Evolutionary conservation across 2,113 vertebrate species (phyloP).

Genomic region (Ciconia maguari): DNA sequence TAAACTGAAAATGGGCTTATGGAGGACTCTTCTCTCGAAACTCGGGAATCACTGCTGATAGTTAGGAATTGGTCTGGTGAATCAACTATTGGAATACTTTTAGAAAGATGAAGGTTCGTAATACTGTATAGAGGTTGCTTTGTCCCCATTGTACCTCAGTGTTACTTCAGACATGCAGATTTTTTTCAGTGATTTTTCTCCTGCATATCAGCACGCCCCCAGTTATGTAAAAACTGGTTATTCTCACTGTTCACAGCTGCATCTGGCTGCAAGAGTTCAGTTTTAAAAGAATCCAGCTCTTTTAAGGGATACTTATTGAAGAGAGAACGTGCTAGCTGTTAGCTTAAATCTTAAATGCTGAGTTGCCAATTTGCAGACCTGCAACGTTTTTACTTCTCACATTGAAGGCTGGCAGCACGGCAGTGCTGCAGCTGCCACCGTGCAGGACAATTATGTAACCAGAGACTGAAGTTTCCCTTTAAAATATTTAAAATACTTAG

Average conservation of each 20-base stretch:
- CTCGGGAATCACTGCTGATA: accelerated
- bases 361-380: neutral
- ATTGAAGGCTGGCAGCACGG: neutral
- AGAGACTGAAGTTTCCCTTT: neutral
- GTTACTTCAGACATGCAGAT: neutral
- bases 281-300: neutral
- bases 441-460: slow-evolving; percentile 14
- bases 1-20: neutral
- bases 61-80: neutral
- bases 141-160: neutral
- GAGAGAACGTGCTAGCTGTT: neutral
- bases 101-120: neutral
- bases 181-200: neutral
- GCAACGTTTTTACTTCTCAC: neutral
- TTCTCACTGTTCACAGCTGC: neutral
- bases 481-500: neutral
- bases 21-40: neutral
- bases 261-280: neutral
- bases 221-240: neutral
- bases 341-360: accelerated
- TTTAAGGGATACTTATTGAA: accelerated
- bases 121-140: accelerated
- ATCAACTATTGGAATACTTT: neutral
- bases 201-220: neutral
- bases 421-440: neutral